Percentiles rank a stretch among this genome's conserved stretches.
phyloP scores from a whole-genome alignment of 2,888 invertebrate genomes.

The Drosophila histrio region DNA sequence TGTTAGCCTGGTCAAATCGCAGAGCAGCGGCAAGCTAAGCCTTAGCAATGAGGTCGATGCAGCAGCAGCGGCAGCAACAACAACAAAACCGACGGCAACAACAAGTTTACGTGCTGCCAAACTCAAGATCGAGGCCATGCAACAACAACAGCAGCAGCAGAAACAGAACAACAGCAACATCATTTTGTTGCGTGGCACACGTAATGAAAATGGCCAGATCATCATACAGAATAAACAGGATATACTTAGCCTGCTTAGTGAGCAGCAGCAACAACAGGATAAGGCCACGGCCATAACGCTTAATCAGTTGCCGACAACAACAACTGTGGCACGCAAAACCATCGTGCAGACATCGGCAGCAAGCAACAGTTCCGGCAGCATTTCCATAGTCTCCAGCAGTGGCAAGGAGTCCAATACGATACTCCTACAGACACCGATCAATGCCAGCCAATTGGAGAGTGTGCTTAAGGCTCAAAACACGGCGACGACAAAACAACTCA shows the following conservation, averaged over 20 bases:
- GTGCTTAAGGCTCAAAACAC: slow-evolving; percentile 71
- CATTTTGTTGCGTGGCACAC: slow-evolving; percentile 84
- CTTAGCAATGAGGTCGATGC: slow-evolving; percentile 53
- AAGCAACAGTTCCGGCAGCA: slow-evolving; percentile 37
- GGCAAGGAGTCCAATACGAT: slow-evolving; percentile 78
- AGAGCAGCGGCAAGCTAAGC: slow-evolving; percentile 66
- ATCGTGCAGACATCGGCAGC: slow-evolving; percentile 66
- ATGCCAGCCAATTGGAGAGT: slow-evolving; percentile 83
- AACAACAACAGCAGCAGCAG: slow-evolving; percentile 67
- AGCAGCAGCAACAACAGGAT: slow-evolving; percentile 68
- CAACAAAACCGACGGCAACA: slow-evolving; percentile 53
- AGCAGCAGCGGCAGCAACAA: slow-evolving; percentile 40
- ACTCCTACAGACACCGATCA: slow-evolving; percentile 83
- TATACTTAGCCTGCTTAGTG: slow-evolving; percentile 83
- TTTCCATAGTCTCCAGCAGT: slow-evolving; percentile 64
- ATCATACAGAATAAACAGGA: slow-evolving; percentile 84
- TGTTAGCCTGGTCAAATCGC: slow-evolving; percentile 59
- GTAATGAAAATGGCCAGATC: slow-evolving; percentile 84
- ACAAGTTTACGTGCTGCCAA: slow-evolving; percentile 69
- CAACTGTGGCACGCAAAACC: slow-evolving; percentile 81
- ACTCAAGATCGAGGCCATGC: slow-evolving; percentile 76
- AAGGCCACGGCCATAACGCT: slow-evolving; percentile 77
- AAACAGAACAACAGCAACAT: slow-evolving; percentile 80
- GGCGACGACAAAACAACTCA: slow-evolving; percentile 12
- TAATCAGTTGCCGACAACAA: slow-evolving; percentile 81